Evolutionary conservation across 2,113 vertebrate species (phyloP).

Genomic region (Dascyllus trimaculatus): DNA sequence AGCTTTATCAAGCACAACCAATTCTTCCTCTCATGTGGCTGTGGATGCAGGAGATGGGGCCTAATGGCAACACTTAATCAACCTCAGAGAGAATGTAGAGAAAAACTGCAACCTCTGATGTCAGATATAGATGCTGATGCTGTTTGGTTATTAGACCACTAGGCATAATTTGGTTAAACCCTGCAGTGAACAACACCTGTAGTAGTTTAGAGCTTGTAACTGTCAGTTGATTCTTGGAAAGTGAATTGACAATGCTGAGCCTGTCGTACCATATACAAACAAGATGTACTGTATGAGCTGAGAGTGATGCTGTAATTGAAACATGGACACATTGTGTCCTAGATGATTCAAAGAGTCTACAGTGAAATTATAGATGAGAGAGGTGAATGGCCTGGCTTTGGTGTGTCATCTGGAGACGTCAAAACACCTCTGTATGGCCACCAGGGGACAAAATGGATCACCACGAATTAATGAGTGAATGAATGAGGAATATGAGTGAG

Average conservation of each 20-base stretch:
- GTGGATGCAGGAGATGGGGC: slow-evolving; percentile 62
- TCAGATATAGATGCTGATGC: slow-evolving; percentile 62
- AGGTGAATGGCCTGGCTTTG: not conserved
- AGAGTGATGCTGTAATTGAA: slow-evolving; percentile 8
- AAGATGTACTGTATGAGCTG: slow-evolving; percentile 14
- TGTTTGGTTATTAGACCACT: slow-evolving; percentile 48
- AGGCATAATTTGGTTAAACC: slow-evolving; percentile 45
- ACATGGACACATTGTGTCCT: slow-evolving; percentile 9
- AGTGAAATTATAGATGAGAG: slow-evolving; percentile 4
- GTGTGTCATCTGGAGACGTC: slow-evolving; percentile 16
- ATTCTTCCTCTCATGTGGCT: slow-evolving; percentile 71
- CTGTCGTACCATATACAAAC: not conserved
- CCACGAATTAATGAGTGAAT: slow-evolving; percentile 2
- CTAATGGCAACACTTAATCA: slow-evolving; percentile 81
- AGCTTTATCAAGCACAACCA: slow-evolving; percentile 88
- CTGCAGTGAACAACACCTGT: slow-evolving; percentile 3
- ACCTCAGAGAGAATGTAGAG: slow-evolving; percentile 57
- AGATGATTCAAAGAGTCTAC: slow-evolving; percentile 7
- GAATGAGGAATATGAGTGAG: not conserved
- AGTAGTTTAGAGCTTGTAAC: slow-evolving; percentile 28
- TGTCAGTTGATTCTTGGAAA: slow-evolving; percentile 31
- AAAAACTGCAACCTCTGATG: slow-evolving; percentile 52
- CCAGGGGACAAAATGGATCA: slow-evolving; percentile 24
- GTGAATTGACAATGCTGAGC: slow-evolving; percentile 17
- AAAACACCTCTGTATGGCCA: slow-evolving; percentile 1